A percentile compares a stretch with the other conserved stretches of the same genome.
Evolutionary conservation across 2,888 invertebrate genomes (phyloP).

Genomic region (Tinea trinotella): DNA sequence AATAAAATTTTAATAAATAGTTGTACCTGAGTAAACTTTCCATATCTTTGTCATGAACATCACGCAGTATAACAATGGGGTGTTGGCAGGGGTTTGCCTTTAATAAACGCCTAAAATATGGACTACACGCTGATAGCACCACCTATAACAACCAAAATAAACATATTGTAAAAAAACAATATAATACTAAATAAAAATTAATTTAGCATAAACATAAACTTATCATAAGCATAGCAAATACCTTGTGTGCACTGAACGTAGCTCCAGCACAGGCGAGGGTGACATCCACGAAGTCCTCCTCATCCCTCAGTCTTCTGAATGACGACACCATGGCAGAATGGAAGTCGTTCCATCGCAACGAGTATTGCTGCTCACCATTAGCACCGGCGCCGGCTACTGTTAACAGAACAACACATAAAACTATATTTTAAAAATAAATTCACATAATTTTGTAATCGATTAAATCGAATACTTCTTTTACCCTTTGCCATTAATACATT

Average conservation of each 20-base stretch:
- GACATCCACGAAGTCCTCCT: slow-evolving; percentile 94
- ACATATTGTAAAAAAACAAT: not conserved
- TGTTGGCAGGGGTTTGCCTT: slow-evolving; percentile 94
- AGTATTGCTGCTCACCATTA: slow-evolving; percentile 87
- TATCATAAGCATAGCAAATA: too few relatives aligned
- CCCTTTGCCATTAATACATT: too few relatives aligned
- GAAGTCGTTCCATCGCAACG: slow-evolving; percentile 95
- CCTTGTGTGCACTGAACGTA: slow-evolving; percentile 92
- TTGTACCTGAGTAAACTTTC: slow-evolving; percentile 87
- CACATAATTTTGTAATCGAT: too few relatives aligned
- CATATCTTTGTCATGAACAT: slow-evolving; percentile 89
- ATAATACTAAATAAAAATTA: slow-evolving; percentile 11
- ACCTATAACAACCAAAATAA: slow-evolving; percentile 35
- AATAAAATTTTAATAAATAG: not conserved
- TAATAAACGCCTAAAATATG: slow-evolving; percentile 89
- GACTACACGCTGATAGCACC: slow-evolving; percentile 93
- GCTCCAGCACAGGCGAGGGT: slow-evolving; percentile 92
- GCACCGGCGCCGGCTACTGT: slow-evolving; percentile 38
- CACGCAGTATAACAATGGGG: slow-evolving; percentile 89
- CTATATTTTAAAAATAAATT: too few relatives aligned
- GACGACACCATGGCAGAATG: slow-evolving; percentile 92
- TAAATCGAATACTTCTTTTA: too few relatives aligned
- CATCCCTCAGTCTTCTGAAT: slow-evolving; percentile 89
- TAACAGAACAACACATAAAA: not conserved
- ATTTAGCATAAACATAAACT: slow-evolving; percentile 11